Conservation (phyloP, 1,140 invertebrate genomes). For the Neotoxoptera formosana region DNA sequence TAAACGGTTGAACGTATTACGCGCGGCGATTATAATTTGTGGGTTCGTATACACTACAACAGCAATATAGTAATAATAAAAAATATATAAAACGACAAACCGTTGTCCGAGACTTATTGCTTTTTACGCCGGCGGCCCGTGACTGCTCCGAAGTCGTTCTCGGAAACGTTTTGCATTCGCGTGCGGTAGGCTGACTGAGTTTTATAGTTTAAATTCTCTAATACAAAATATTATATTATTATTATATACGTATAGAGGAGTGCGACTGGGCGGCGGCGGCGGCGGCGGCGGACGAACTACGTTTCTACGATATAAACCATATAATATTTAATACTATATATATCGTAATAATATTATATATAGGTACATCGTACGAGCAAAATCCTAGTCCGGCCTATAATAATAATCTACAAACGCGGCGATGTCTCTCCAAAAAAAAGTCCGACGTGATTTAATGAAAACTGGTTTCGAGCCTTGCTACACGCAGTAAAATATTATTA, state of each 20-base stretch:
- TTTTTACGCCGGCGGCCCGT: neutral
- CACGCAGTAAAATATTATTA: too few species aligned
- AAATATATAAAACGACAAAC: neutral
- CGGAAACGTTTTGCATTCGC: neutral
- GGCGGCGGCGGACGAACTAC: neutral
- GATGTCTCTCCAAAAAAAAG: neutral
- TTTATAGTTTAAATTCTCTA: conserved; percentile 10
- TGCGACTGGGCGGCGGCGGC: neutral
- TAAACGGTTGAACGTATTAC: neutral
- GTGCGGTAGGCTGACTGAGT: neutral
- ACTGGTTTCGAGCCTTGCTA: neutral
- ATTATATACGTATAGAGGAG: neutral
- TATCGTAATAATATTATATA: too few species aligned
- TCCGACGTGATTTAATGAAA: neutral
- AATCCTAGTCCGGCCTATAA: neutral
- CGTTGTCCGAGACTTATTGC: neutral
- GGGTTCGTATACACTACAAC: neutral
- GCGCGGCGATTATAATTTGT: neutral
- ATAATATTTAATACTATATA: neutral
- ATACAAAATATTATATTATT: neutral
- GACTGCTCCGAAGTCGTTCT: neutral
- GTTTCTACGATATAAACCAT: neutral
- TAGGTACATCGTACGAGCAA: neutral
- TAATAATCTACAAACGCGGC: neutral
- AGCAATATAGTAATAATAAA: neutral